These are phyloP conservation scores for Apamea crenata DNA, from an alignment of 2,888 invertebrate genomes.

Conservation along the genomic window DNA sequence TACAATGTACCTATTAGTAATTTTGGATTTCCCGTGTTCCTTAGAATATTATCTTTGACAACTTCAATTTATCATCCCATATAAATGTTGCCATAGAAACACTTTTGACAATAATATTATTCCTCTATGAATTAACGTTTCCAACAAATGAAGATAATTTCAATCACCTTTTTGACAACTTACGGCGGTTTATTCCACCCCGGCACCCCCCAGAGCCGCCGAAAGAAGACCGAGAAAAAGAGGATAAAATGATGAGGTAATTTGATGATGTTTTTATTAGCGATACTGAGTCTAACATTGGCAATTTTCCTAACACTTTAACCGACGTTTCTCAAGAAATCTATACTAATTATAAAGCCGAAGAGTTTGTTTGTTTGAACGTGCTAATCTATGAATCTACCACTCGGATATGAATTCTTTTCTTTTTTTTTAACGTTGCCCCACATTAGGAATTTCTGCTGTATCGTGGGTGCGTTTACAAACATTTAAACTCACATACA, in stretches of 20 bases:
- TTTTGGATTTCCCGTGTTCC: constrained; percentile 14
- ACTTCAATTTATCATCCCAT: constrained; percentile 34
- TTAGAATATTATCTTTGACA: constrained; percentile 26
- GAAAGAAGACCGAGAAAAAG: not conserved
- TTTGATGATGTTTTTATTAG: too few relatives aligned
- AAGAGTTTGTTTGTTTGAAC: too few relatives aligned
- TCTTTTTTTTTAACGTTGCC: too few relatives aligned
- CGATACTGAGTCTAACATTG: too few relatives aligned
- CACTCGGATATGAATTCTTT: not conserved
- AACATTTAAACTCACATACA: too few relatives aligned
- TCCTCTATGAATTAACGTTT: constrained; percentile 7
- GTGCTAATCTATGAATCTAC: not conserved
- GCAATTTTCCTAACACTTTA: too few relatives aligned
- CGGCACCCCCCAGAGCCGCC: too few relatives aligned
- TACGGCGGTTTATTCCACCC: not conserved
- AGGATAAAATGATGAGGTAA: not conserved
- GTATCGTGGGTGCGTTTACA: too few relatives aligned
- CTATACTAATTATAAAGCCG: too few relatives aligned
- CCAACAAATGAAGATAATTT: constrained; percentile 6
- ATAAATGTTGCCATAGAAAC: constrained; percentile 19
- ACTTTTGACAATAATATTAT: constrained; percentile 8
- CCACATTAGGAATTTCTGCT: too few relatives aligned
- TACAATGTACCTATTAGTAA: not conserved
- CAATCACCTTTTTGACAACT: not conserved
- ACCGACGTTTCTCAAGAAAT: not conserved